Conservation (phyloP, 2,113 vertebrate genomes). For the Etheostoma spectabile region DNA sequence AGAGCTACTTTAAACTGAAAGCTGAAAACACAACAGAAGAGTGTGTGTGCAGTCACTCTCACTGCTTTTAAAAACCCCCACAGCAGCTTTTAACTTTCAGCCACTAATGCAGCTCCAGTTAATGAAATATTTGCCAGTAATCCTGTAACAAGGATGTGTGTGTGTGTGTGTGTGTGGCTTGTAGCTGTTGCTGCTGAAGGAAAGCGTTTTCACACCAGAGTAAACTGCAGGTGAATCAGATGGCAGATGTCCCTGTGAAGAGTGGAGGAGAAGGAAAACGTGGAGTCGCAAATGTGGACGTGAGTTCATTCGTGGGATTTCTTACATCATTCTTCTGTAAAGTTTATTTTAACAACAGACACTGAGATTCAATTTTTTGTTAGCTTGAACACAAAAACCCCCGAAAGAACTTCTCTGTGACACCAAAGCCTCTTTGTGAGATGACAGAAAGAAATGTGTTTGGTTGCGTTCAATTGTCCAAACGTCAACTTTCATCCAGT, state of each 20-base stretch:
- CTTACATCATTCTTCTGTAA: background rate
- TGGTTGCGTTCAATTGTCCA: no score
- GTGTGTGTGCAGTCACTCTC: background rate
- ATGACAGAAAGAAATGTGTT: background rate
- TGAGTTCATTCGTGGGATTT: background rate
- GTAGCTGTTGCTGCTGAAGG: background rate
- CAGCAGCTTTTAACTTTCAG: constrained; percentile 8
- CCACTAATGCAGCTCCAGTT: background rate
- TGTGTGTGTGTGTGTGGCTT: background rate
- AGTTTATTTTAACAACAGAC: background rate
- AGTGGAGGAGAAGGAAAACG: background rate
- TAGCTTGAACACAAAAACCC: no score
- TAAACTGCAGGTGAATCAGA: constrained; percentile 28
- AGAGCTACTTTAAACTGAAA: constrained; percentile 34
- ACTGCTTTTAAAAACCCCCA: constrained; percentile 2
- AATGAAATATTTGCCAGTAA: constrained; percentile 10
- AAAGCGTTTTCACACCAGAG: background rate
- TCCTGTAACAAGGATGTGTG: background rate
- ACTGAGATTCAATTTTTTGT: background rate
- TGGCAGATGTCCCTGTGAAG: constrained; percentile 15
- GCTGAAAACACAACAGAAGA: constrained; percentile 24
- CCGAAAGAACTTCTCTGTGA: no score
- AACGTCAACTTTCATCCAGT: no score
- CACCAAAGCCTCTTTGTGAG: background rate
- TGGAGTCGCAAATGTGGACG: constrained; percentile 13